A percentile compares a stretch with the other conserved stretches of the same genome.
phyloP scores from a whole-genome alignment of 2,888 invertebrate genomes.

The Phasia obesa region DNA sequence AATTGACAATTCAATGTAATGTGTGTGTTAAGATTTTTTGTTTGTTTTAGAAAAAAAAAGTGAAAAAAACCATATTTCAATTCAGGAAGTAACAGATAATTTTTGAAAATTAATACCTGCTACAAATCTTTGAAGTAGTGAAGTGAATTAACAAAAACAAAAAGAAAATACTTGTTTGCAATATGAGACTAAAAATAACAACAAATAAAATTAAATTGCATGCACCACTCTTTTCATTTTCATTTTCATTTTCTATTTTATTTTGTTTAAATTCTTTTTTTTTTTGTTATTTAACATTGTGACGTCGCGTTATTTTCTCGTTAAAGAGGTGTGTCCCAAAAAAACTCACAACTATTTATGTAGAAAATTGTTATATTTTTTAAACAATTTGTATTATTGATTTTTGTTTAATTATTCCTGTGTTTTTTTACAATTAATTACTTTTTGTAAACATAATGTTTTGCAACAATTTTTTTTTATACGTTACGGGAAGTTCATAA shows the following conservation, averaged over 20 bases:
- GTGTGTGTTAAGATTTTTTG: constrained; percentile 10
- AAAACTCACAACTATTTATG: background rate
- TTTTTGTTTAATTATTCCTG: background rate
- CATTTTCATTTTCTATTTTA: constrained; percentile 5
- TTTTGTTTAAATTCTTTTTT: no score
- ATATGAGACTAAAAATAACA: background rate
- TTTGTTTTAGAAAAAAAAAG: background rate
- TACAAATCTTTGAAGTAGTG: constrained; percentile 23
- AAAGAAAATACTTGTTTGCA: background rate
- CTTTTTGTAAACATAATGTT: background rate
- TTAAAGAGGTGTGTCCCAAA: constrained; percentile 49
- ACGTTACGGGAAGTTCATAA: no score
- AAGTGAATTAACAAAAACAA: constrained; percentile 26
- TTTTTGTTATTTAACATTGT: constrained; percentile 4
- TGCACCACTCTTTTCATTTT: no score
- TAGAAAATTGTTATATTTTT: constrained; percentile 16
- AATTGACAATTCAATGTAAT: constrained; percentile 49
- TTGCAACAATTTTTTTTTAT: no score
- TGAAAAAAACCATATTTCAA: constrained; percentile 3
- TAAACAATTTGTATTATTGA: background rate
- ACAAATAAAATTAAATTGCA: constrained; percentile 25
- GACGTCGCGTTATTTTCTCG: constrained; percentile 23
- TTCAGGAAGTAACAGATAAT: constrained; percentile 50
- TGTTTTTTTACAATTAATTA: background rate
- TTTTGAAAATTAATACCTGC: constrained; percentile 49